Conservation (phyloP, 2,797 vertebrate genomes). For the Todus mexicanus region DNA sequence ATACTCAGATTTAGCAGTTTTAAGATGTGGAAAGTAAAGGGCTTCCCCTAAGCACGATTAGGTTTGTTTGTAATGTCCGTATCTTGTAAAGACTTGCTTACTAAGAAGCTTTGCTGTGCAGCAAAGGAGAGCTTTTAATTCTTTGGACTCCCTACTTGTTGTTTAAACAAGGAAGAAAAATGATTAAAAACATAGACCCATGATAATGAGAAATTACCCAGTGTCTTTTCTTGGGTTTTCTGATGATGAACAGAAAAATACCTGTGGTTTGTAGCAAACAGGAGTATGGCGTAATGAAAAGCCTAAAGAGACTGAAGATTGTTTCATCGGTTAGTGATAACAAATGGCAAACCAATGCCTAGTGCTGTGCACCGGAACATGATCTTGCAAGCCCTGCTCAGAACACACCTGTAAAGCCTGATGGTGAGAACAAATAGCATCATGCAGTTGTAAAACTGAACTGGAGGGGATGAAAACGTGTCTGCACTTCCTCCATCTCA, state of each 20-base stretch:
- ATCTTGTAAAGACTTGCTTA: neutral
- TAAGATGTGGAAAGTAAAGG: slow-evolving; percentile 8
- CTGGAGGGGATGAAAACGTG: neutral
- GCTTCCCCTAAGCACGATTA: neutral
- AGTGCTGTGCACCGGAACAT: neutral
- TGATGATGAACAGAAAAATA: neutral
- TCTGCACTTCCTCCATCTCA: neutral
- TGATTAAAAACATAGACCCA: neutral
- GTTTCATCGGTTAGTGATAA: neutral
- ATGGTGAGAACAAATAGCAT: neutral
- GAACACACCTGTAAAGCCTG: neutral
- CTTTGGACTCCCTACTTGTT: neutral
- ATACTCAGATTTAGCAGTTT: neutral
- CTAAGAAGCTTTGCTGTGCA: neutral
- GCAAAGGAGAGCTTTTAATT: neutral
- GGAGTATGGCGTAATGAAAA: neutral
- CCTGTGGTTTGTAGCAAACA: neutral
- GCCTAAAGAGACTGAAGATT: neutral
- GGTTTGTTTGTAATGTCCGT: neutral
- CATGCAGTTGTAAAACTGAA: neutral
- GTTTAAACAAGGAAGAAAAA: neutral
- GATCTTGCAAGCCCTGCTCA: neutral
- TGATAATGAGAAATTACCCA: neutral
- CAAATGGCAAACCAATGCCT: neutral
- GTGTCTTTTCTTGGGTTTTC: neutral